Percentiles rank a stretch among this genome's conserved stretches.
These are phyloP conservation scores for Eriosoma lanigerum DNA, from an alignment of 1,140 invertebrate species.

Conservation along the genomic window DNA sequence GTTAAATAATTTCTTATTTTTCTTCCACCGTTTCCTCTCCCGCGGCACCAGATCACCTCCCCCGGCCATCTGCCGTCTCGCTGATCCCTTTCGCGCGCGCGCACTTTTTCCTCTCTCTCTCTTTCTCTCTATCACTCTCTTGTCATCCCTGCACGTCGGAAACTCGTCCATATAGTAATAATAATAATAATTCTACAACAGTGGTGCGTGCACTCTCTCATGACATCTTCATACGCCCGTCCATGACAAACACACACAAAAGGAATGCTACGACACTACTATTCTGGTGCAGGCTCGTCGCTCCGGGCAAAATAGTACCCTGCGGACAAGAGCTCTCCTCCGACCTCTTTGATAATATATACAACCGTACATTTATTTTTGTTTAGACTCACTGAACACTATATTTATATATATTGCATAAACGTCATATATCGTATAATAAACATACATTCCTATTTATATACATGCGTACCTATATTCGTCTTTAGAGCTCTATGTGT, in stretches of 20 bases:
- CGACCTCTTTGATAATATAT: not conserved
- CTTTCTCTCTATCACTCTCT: not conserved
- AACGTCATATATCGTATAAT: not conserved
- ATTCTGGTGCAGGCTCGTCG: not conserved
- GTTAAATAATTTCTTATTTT: constrained; percentile 50
- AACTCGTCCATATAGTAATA: too few relatives aligned
- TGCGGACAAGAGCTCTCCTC: constrained; percentile 1
- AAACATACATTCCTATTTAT: too few relatives aligned
- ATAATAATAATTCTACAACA: too few relatives aligned
- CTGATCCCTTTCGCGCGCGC: not conserved
- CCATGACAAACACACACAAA: constrained; percentile 2
- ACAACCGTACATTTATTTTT: constrained; percentile 33
- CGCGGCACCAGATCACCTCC: too few relatives aligned
- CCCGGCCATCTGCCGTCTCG: too few relatives aligned
- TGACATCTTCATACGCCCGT: not conserved
- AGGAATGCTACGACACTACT: not conserved
- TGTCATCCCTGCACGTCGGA: too few relatives aligned
- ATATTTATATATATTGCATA: not conserved
- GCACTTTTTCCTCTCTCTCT: not conserved
- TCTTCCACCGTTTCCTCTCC: not conserved
- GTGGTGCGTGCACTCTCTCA: not conserved
- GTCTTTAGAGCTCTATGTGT: not conserved
- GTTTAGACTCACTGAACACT: constrained; percentile 28
- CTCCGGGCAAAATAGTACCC: constrained; percentile 36
- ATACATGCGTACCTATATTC: not conserved